These are phyloP conservation scores for Macroramphosus scolopax DNA, from an alignment of 2,797 vertebrate species.

Conservation along the genomic window DNA sequence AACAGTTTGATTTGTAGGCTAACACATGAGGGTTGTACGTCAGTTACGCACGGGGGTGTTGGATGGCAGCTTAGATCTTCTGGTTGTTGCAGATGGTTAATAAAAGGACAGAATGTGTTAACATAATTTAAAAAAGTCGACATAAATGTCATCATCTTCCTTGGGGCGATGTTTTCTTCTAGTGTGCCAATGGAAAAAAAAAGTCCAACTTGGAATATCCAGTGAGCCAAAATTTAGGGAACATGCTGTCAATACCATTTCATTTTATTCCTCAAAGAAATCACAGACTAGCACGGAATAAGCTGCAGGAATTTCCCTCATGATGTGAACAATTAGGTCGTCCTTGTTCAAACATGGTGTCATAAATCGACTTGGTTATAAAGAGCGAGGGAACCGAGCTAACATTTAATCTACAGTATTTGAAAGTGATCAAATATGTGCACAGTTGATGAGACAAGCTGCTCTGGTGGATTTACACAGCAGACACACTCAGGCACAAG, in stretches of 20 bases:
- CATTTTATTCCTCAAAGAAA: conserved; percentile 26
- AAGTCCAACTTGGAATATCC: conserved; percentile 13
- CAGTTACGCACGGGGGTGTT: not conserved
- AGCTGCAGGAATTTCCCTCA: conserved; percentile 24
- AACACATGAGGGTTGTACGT: too few relatives aligned
- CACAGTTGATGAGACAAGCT: conserved; percentile 72
- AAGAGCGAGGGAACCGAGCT: conserved; percentile 16
- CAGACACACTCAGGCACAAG: conserved; percentile 57
- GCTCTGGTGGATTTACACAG: conserved; percentile 66
- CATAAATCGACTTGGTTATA: conserved; percentile 37
- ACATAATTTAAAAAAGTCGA: too few relatives aligned
- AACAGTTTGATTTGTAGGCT: too few relatives aligned
- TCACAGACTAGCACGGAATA: conserved; percentile 12
- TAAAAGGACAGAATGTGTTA: too few relatives aligned
- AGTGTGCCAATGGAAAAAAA: conserved; percentile 10
- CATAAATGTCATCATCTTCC: not conserved
- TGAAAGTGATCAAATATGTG: too few relatives aligned
- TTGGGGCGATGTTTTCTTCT: not conserved
- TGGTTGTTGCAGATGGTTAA: not conserved
- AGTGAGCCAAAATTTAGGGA: conserved; percentile 4
- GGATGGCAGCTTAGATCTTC: not conserved
- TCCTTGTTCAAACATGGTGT: conserved; percentile 19
- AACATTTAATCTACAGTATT: conserved; percentile 39
- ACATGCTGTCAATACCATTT: not conserved
- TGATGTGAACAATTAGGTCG: conserved; percentile 13